These are phyloP conservation scores for Butorides virescens DNA, from an alignment of 2,113 vertebrate species.

Conservation along the genomic window DNA sequence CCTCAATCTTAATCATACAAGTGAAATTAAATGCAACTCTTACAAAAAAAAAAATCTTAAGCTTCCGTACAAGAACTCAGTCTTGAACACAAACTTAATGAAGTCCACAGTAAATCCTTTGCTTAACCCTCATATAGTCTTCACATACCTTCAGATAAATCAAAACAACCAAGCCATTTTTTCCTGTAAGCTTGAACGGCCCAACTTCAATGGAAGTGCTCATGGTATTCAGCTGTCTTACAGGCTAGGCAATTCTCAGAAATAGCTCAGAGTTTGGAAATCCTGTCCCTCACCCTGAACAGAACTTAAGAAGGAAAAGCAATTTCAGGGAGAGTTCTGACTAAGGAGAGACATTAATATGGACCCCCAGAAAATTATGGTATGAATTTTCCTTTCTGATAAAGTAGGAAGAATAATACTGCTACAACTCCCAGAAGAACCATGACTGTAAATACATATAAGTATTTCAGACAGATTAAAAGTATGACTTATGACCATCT, in stretches of 20 bases:
- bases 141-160: neutral
- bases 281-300: neutral
- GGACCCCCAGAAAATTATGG: neutral
- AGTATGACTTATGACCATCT: neutral
- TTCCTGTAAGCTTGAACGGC: neutral
- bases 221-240: neutral
- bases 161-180: neutral
- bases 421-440: neutral
- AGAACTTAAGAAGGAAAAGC: neutral
- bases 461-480: neutral
- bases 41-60: neutral
- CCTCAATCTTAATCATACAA: neutral
- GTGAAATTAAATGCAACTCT: neutral
- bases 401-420: neutral
- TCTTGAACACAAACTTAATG: neutral
- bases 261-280: neutral
- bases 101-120: neutral
- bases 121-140: neutral
- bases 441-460: neutral
- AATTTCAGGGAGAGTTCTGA: neutral
- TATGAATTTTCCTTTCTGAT: neutral
- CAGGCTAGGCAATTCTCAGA: neutral
- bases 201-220: neutral
- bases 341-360: neutral
- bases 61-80: neutral